Conservation (phyloP, 2,888 invertebrate species). For the Ormyrus labotus region DNA sequence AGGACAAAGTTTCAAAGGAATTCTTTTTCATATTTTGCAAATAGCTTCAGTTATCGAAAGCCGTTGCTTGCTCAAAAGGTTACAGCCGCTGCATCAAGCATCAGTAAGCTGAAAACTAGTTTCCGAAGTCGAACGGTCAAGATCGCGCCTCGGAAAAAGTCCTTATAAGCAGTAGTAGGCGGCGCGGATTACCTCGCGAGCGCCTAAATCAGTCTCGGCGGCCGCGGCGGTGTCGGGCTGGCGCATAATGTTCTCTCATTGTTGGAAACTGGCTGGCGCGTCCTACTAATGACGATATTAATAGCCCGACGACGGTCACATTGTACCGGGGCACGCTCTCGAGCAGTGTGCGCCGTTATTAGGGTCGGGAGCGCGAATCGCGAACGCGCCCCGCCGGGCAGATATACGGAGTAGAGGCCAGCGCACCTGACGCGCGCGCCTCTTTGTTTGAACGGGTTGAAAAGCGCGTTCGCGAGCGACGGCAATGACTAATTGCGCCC, state of each 20-base stretch:
- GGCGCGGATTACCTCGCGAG: background rate
- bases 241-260: conserved; percentile 30
- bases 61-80: no score
- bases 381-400: background rate
- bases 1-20: no score
- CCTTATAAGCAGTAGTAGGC: no score
- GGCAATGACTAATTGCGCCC: background rate
- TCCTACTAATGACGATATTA: conserved; percentile 58
- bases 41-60: no score
- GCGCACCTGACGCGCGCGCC: background rate
- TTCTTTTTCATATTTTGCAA: no score
- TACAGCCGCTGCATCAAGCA: no score
- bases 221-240: background rate
- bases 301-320: conserved; percentile 47
- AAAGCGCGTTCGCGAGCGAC: background rate
- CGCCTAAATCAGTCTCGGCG: conserved; percentile 15
- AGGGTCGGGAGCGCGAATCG: conserved; percentile 48
- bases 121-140: no score
- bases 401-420: background rate
- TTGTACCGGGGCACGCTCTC: conserved; percentile 20
- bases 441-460: background rate
- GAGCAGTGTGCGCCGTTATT: conserved; percentile 39
- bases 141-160: no score
- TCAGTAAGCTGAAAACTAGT: no score
- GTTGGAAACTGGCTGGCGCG: conserved; percentile 44